Evolutionary conservation across 1,140 invertebrate species (phyloP), one percentile per base, ranked within the genome.

Genomic region (Pachypsylla venusta): DNA sequence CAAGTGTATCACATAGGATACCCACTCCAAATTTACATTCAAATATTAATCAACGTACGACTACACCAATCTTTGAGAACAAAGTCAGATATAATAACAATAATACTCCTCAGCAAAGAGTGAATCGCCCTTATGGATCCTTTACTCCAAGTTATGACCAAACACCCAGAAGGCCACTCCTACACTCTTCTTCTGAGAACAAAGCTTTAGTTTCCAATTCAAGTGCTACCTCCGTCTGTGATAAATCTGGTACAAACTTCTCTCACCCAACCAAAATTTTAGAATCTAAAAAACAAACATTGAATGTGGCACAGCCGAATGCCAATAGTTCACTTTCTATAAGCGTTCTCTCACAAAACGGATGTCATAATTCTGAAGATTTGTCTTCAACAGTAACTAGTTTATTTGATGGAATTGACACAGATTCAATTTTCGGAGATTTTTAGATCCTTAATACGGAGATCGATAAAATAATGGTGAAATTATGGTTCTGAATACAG

Each of bases 341-440:
- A 19, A 48, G 42, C 22, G 16, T 48, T 48, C 42, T 48, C 7
- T 10, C 42, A 7, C 42, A 48, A 19, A 48, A 48, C 22, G 42
- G 42, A 19, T 7, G 16, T 7, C 16, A 19, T n/a, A 5, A 48
- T n/a, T n/a, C n/a, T 48, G 42, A 48, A 48, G 42, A 48, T 48
- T 48, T 48, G n/a, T 48, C 42, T 19, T 19, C 7, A 10, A 48
- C 42, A 10, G 42, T 48, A 22, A 48, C 16, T n/a, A 48, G n/a
- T n/a, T 48, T 48, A 48, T 48, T 48, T 10, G 42, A 48, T 19
- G 42, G 42, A 5, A n/a, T 48, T 48, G 42, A 48, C n/a, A 35
- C 30, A 48, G 42, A 48, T n/a, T 48, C 42, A 19, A 48, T 48
- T 19, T 48, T 48, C 22, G 42, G 16, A 19, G 42, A 48, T 48